phyloP scores from a whole-genome alignment of 2,113 vertebrate genomes.

The Diadophis punctatus region DNA sequence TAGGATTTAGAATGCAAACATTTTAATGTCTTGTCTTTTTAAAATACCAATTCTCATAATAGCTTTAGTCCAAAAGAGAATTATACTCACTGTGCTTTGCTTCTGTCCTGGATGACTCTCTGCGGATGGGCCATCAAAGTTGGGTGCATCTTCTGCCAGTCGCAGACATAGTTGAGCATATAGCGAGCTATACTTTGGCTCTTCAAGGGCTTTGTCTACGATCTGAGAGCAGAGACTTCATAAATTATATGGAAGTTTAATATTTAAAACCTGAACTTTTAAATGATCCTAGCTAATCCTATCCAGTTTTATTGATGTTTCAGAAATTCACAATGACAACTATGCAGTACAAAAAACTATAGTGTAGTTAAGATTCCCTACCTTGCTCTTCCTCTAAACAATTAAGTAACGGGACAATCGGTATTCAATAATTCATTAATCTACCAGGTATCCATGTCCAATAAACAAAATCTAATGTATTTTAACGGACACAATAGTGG shows the following conservation, averaged over 20 bases:
- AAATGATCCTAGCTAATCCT: not conserved
- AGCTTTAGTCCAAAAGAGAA: not conserved
- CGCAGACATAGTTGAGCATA: slow-evolving; percentile 99
- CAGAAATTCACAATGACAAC: not conserved
- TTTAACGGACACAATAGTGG: not conserved
- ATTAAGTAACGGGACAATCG: not conserved
- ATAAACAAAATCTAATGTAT: not conserved
- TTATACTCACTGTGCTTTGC: slow-evolving; percentile 94
- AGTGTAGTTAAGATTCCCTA: not conserved
- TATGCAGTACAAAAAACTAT: not conserved
- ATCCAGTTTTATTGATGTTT: not conserved
- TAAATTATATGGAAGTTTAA: not conserved
- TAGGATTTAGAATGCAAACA: slow-evolving; percentile 46
- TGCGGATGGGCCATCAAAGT: slow-evolving; percentile 98
- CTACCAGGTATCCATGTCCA: not conserved
- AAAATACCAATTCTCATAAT: rapidly evolving
- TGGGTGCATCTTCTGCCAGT: slow-evolving; percentile 99
- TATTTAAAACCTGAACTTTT: not conserved
- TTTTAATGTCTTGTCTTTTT: not conserved
- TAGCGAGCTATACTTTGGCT: slow-evolving; percentile 99
- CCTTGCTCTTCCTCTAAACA: not conserved
- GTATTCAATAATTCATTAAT: not conserved
- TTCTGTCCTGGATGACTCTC: slow-evolving; percentile 98
- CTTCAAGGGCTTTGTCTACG: slow-evolving; percentile 99
- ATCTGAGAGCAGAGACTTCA: slow-evolving; percentile 70